phyloP scores from a whole-genome alignment of 2,797 vertebrate species.

The Sciaenops ocellatus region DNA sequence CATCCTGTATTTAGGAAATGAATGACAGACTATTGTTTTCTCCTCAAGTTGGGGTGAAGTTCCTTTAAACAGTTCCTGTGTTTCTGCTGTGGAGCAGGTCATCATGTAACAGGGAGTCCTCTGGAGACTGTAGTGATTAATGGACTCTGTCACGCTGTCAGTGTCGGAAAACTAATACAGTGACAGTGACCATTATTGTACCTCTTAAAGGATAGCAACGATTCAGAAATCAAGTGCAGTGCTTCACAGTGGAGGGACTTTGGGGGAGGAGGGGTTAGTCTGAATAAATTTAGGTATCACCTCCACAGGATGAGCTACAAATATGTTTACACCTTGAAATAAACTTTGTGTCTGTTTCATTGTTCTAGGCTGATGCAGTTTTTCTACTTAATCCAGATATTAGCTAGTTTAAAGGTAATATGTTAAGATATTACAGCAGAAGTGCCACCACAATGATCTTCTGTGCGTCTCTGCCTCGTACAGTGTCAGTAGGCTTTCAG shows the following conservation, averaged over 20 bases:
- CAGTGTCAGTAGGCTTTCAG: background rate
- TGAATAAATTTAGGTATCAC: background rate
- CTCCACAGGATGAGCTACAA: background rate
- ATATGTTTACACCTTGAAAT: constrained; percentile 8
- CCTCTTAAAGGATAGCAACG: constrained; percentile 58
- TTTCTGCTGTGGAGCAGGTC: constrained; percentile 45
- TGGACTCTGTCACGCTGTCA: constrained; percentile 76
- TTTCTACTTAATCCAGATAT: constrained; percentile 18
- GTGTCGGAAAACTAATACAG: constrained; percentile 74
- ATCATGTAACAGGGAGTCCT: constrained; percentile 61
- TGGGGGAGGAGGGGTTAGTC: background rate
- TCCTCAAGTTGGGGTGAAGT: constrained; percentile 31
- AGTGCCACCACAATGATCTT: constrained; percentile 4
- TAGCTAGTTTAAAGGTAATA: background rate
- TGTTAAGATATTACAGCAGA: constrained; percentile 13
- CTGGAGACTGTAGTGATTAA: constrained; percentile 75
- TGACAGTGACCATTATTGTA: constrained; percentile 74
- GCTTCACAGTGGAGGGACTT: background rate
- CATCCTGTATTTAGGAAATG: constrained; percentile 31
- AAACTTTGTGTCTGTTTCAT: background rate
- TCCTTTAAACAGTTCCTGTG: constrained; percentile 39
- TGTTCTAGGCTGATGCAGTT: background rate
- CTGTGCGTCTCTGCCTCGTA: background rate
- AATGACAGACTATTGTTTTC: constrained; percentile 39
- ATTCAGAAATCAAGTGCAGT: constrained; percentile 55